These are phyloP conservation scores for Antheraea yamamai DNA, from an alignment of 2,888 invertebrate species.

Conservation along the genomic window DNA sequence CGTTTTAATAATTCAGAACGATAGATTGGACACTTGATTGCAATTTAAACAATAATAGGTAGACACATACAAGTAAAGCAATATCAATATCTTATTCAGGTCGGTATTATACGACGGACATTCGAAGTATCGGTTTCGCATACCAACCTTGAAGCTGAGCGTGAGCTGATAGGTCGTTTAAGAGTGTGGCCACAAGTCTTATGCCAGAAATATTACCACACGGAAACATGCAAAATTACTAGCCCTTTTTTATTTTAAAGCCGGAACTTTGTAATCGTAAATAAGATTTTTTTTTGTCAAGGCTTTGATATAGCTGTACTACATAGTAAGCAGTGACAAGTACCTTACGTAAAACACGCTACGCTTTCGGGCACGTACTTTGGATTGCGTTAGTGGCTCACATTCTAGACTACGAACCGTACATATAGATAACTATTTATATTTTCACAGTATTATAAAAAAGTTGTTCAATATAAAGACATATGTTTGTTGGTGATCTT, in stretches of 20 bases:
- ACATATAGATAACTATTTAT: slow-evolving; percentile 55
- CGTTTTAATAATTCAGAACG: slow-evolving; percentile 27
- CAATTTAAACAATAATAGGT: slow-evolving; percentile 42
- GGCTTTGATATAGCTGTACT: slow-evolving; percentile 55
- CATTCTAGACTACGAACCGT: slow-evolving; percentile 47
- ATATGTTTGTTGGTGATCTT: not conserved
- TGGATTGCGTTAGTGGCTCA: slow-evolving; percentile 55
- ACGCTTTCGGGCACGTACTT: slow-evolving; percentile 36
- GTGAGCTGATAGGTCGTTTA: slow-evolving; percentile 57
- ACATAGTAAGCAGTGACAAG: slow-evolving; percentile 38
- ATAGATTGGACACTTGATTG: slow-evolving; percentile 34
- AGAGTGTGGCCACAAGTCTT: slow-evolving; percentile 43
- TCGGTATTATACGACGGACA: slow-evolving; percentile 53
- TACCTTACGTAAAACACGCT: slow-evolving; percentile 67
- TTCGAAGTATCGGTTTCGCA: slow-evolving; percentile 61
- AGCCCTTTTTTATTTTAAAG: slow-evolving; percentile 69
- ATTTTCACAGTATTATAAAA: slow-evolving; percentile 45
- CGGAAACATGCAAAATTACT: slow-evolving; percentile 38
- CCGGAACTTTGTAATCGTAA: slow-evolving; percentile 62
- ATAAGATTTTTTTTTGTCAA: slow-evolving; percentile 51
- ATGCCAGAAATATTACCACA: slow-evolving; percentile 52
- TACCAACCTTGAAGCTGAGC: slow-evolving; percentile 66
- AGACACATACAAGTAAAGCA: slow-evolving; percentile 37
- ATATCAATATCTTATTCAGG: slow-evolving; percentile 52
- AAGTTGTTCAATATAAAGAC: slow-evolving; percentile 6